These are phyloP conservation scores for Helicoverpa armigera DNA, from an alignment of 1,140 invertebrate genomes.

Conservation along the genomic window DNA sequence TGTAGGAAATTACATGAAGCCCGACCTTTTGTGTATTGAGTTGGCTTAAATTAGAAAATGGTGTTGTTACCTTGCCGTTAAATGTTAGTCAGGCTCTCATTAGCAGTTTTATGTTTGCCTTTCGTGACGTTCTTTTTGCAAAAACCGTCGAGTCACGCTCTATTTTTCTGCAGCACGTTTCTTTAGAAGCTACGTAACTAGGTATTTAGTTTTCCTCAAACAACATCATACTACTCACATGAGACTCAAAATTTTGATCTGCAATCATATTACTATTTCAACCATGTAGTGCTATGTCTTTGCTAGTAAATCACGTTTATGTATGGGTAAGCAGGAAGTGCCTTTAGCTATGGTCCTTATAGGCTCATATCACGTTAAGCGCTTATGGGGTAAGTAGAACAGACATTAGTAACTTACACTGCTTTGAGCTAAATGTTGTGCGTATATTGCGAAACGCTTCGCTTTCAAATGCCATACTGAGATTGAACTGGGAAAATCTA, in stretches of 20 bases:
- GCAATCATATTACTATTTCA: no score
- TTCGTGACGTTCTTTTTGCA: no score
- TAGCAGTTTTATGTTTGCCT: not conserved
- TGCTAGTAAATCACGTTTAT: not conserved
- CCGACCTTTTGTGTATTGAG: constrained; percentile 16
- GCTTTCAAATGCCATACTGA: constrained; percentile 13
- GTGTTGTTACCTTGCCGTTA: not conserved
- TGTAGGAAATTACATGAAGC: constrained; percentile 36
- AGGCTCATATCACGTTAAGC: not conserved
- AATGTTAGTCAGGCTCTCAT: not conserved
- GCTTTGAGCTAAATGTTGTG: constrained; percentile 10
- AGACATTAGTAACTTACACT: not conserved
- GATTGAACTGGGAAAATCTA: no score
- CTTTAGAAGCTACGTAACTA: no score
- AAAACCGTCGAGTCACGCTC: no score
- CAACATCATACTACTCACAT: no score
- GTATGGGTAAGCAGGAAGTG: not conserved
- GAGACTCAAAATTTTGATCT: no score
- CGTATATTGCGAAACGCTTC: not conserved
- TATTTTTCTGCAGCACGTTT: no score
- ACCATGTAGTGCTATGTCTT: no score
- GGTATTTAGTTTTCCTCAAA: no score
- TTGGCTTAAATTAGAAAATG: constrained; percentile 29
- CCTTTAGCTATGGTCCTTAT: not conserved
- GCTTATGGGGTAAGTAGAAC: constrained; percentile 6